These are phyloP conservation scores for Agriotes lineatus DNA, from an alignment of 2,888 invertebrate genomes.

Conservation along the genomic window DNA sequence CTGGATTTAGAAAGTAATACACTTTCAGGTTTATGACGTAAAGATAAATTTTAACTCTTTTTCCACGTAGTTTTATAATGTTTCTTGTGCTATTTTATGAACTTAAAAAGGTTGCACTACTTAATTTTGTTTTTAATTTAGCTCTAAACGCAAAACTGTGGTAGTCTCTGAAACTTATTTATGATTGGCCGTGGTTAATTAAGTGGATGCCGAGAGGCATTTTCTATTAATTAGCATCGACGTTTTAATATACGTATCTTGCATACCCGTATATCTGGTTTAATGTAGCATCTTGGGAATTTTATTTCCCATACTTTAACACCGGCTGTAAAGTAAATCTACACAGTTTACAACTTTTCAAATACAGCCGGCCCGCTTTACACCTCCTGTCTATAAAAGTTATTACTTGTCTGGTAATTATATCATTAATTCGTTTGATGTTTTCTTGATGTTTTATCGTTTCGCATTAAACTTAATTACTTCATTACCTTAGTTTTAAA, in stretches of 20 bases:
- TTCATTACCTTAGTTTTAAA: slow-evolving; percentile 20
- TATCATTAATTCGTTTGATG: slow-evolving; percentile 18
- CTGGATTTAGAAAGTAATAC: too few relatives aligned
- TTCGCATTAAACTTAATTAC: slow-evolving; percentile 28
- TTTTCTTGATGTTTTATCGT: slow-evolving; percentile 28
- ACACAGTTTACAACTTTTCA: slow-evolving; percentile 28
- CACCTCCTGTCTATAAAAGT: slow-evolving; percentile 24
- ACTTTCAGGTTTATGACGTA: too few relatives aligned
- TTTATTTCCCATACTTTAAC: slow-evolving; percentile 12
- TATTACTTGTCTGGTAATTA: slow-evolving; percentile 27
- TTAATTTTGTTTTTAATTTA: background rate
- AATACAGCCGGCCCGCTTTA: slow-evolving; percentile 14
- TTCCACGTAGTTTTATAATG: background rate
- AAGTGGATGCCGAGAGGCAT: background rate
- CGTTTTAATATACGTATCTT: background rate
- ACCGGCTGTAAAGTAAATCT: slow-evolving; percentile 12
- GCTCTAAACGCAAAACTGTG: background rate
- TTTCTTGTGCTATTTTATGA: too few relatives aligned
- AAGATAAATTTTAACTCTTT: background rate
- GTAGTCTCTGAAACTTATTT: background rate
- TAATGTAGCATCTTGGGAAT: background rate
- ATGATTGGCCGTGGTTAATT: background rate
- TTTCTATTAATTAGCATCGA: slow-evolving; percentile 5
- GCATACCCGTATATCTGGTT: background rate
- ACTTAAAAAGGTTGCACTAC: too few relatives aligned